Percentiles rank a stretch among this genome's conserved stretches.
These are phyloP conservation scores for Peucedramus taeniatus DNA, from an alignment of 2,113 vertebrate genomes.

Conservation along the genomic window DNA sequence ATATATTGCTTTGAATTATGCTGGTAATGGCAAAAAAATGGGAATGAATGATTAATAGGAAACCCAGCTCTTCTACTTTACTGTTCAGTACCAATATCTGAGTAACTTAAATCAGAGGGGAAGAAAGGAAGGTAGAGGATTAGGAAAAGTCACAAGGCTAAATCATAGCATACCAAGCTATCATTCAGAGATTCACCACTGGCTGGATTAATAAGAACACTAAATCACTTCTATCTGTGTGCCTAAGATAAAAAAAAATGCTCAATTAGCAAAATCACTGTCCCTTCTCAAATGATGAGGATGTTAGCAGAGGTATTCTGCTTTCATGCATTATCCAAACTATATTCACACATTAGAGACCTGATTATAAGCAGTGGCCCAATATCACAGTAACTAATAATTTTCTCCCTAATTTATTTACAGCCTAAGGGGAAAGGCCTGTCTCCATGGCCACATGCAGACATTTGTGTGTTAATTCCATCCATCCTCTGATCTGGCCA, in stretches of 20 bases:
- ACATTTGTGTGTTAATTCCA: not conserved
- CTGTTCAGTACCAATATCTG: not conserved
- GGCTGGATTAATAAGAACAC: not conserved
- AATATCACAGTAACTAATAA: not conserved
- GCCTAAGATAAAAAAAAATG: not conserved
- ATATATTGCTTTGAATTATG: not conserved
- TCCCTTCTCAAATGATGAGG: not conserved
- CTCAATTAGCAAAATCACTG: not conserved
- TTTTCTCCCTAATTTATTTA: not conserved
- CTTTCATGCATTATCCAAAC: not conserved
- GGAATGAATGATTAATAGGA: not conserved
- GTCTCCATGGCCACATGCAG: not conserved
- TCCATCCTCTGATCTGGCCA: not conserved
- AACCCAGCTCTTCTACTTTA: not conserved
- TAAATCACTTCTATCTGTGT: not conserved
- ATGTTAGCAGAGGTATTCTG: not conserved
- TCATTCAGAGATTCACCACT: not conserved
- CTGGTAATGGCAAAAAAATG: not conserved
- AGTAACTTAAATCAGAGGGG: not conserved
- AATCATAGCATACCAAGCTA: not conserved
- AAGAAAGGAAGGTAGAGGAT: not conserved
- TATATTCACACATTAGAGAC: not conserved
- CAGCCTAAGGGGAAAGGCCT: not conserved
- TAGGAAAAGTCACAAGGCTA: not conserved
- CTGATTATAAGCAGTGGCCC: not conserved